phyloP scores from a whole-genome alignment of 2,797 vertebrate species.

The Borostomias antarcticus region DNA sequence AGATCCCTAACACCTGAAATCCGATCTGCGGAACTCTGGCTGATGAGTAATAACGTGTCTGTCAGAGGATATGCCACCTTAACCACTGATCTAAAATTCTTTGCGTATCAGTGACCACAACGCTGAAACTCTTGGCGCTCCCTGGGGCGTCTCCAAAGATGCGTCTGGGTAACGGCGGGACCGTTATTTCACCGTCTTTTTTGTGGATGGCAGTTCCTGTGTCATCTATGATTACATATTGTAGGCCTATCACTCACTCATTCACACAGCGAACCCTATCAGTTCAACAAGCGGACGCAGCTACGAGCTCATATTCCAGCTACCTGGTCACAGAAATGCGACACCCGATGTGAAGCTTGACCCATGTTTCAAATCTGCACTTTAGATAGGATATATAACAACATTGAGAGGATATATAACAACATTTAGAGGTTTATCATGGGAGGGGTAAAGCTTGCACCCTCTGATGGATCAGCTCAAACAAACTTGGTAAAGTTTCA shows the following conservation, averaged over 20 bases:
- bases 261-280: conserved; percentile 54
- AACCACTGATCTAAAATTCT: conserved; percentile 72
- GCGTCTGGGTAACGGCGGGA: conserved; percentile 20
- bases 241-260: too few species aligned
- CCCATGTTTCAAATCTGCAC: conserved; percentile 42
- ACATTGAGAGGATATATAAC: conserved; percentile 17
- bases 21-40: conserved; percentile 76
- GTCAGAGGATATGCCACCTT: conserved; percentile 76
- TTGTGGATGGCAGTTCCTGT: conserved; percentile 35
- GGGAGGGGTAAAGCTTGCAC: background rate
- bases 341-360: conserved; percentile 68
- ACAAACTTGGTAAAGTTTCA: background rate
- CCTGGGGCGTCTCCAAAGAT: conserved; percentile 38
- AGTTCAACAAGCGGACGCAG: conserved; percentile 43
- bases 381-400: conserved; percentile 18
- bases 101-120: conserved; percentile 67
- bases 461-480: conserved; percentile 16
- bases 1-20: conserved; percentile 78
- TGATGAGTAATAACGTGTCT: conserved; percentile 77
- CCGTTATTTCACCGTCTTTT: conserved; percentile 26
- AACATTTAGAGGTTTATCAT: conserved; percentile 15
- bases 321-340: conserved; percentile 67
- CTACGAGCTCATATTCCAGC: conserved; percentile 71
- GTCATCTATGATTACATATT: conserved; percentile 59
- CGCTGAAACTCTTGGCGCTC: conserved; percentile 43